Percentiles rank a stretch among this genome's conserved stretches.
phyloP scores from a whole-genome alignment of 2,888 invertebrate species.

The Mythimna vitellina region DNA sequence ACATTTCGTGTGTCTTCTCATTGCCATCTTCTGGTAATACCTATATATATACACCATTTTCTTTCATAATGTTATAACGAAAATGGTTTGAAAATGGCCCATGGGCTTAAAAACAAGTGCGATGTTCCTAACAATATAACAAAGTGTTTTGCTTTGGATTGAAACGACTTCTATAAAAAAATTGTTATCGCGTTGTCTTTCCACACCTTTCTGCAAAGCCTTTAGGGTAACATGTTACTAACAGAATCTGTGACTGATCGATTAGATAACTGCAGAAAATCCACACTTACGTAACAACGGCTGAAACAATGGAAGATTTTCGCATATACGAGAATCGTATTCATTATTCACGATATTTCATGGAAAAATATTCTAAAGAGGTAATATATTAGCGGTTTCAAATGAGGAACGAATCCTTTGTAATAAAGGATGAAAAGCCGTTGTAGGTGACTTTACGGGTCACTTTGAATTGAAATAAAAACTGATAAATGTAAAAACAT shows the following conservation, averaged over 20 bases:
- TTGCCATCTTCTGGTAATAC: too few relatives aligned
- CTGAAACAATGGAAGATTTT: conserved; percentile 38
- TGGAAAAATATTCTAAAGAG: not conserved
- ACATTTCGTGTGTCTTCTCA: not conserved
- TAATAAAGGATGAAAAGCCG: not conserved
- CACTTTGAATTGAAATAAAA: not conserved
- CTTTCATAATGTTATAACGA: not conserved
- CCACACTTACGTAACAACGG: conserved; percentile 7
- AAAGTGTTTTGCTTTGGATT: not conserved
- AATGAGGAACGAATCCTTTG: not conserved
- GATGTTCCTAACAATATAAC: too few relatives aligned
- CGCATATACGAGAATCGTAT: not conserved
- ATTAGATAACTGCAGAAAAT: not conserved
- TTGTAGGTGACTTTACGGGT: too few relatives aligned
- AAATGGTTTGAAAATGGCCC: too few relatives aligned
- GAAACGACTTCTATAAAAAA: not conserved
- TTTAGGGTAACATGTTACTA: not conserved
- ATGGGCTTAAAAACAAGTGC: not conserved
- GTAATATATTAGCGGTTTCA: conserved; percentile 4
- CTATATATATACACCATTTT: not conserved
- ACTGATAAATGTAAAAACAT: not conserved
- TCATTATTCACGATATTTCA: not conserved
- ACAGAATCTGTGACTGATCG: conserved; percentile 12
- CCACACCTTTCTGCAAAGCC: not conserved
- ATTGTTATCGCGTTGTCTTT: not conserved